Evolutionary conservation across 2,113 vertebrate species (phyloP), one percentile per base, ranked within the genome.

Genomic region (Anser cygnoides): DNA sequence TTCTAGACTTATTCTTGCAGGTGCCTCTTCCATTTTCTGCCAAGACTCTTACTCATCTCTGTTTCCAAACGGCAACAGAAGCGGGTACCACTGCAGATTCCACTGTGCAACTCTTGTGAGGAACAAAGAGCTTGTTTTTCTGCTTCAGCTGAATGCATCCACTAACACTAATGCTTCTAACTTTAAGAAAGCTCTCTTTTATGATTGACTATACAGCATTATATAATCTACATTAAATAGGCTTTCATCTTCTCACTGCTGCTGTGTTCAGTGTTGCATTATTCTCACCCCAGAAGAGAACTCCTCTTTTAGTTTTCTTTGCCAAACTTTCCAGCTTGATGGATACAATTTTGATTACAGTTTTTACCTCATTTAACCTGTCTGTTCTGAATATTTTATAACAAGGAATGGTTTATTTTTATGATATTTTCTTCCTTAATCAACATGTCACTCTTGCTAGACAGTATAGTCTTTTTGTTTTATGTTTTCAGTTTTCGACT

Each of bases 331-430:
- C n/a, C 54, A 63, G 77, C 52, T 91, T 87, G 61, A 44, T 84
- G 72, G 72, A 50, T 81, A 37, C 0, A 1, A 66, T 85, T 91
- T 78, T 91, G 79, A 88, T 96, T 92, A 59, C 41, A 63, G 59
- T 94, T 92, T 49, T 63, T 92, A 74, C 54, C n/a, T 93, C 87
- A 65, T 86, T 94, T 94, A 89, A 83, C 87, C 67, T 78, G 72
- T 43, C 77, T 91, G 31, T 84, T 81, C 76, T 93, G 66, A 92
- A 79, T 91, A 85, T 61, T 77, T 81, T 71, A 26, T 65, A 88
- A 46, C 22, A 79, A 86, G 57, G 7, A 91, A 31, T 73, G 46
- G 9, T 37, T 67, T 84, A 22, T 75, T 75, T 90, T 70, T 79
- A 21, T 2, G 2, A 37, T 77, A 46, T 71, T 87, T 95, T 84